These are phyloP conservation scores for Lapara coniferarum DNA, from an alignment of 2,888 invertebrate genomes.

Conservation along the genomic window DNA sequence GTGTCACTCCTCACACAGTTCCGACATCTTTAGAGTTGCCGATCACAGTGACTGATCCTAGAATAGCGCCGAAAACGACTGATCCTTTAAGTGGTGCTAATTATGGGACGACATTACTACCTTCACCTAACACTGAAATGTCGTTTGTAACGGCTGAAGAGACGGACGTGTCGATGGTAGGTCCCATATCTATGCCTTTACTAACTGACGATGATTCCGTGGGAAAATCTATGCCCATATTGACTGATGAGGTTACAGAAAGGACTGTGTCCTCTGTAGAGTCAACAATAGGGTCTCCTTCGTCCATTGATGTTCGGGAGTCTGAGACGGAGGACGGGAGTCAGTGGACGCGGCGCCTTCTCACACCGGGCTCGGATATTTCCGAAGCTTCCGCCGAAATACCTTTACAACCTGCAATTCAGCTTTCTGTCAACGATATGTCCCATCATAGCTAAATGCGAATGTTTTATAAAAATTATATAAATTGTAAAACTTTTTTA, in stretches of 20 bases:
- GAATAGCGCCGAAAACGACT: slow-evolving; percentile 84
- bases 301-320: slow-evolving; percentile 58
- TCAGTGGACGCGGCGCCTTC: slow-evolving; percentile 64
- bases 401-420: slow-evolving; percentile 70
- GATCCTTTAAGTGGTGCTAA: slow-evolving; percentile 65
- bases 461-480: slow-evolving; percentile 33
- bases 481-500: slow-evolving; percentile 9
- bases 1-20: slow-evolving; percentile 82
- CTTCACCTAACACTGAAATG: slow-evolving; percentile 69
- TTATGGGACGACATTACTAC: slow-evolving; percentile 54
- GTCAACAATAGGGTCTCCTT: slow-evolving; percentile 57
- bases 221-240: slow-evolving; percentile 73
- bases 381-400: slow-evolving; percentile 73
- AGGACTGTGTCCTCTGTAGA: slow-evolving; percentile 60
- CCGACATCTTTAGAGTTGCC: slow-evolving; percentile 89
- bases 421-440: slow-evolving; percentile 65
- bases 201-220: slow-evolving; percentile 78
- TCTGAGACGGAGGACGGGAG: slow-evolving; percentile 58
- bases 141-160: slow-evolving; percentile 62
- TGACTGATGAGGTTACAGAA: slow-evolving; percentile 68
- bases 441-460: slow-evolving; percentile 59
- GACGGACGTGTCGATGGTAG: slow-evolving; percentile 56
- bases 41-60: slow-evolving; percentile 90
- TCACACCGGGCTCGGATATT: slow-evolving; percentile 67
- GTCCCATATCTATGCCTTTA: slow-evolving; percentile 84